These are phyloP conservation scores for Galago senegalensis DNA, from an alignment of 2,797 vertebrate genomes.

Conservation along the genomic window DNA sequence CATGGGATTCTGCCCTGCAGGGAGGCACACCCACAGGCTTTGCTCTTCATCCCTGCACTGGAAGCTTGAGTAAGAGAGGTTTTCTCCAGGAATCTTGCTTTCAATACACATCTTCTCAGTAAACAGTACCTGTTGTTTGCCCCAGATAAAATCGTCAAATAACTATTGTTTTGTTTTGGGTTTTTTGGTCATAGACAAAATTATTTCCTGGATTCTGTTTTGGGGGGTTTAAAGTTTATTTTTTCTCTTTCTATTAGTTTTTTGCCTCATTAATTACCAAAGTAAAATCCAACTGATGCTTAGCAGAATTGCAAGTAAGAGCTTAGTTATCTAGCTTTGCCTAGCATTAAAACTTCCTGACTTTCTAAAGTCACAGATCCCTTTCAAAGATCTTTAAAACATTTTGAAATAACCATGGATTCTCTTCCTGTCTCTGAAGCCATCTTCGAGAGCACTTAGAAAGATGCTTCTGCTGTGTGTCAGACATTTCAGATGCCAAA, in stretches of 20 bases:
- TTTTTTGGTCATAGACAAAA: not conserved
- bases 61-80: not conserved
- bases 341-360: not conserved
- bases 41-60: not conserved
- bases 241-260: not conserved
- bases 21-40: not conserved
- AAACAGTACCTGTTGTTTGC: not conserved
- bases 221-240: not conserved
- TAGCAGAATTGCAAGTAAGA: not conserved
- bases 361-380: not conserved
- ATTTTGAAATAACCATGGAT: not conserved
- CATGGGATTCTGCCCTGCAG: not conserved
- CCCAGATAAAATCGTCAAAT: not conserved
- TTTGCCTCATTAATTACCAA: not conserved
- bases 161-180: not conserved
- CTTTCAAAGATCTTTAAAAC: slow-evolving; percentile 27
- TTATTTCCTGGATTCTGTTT: not conserved
- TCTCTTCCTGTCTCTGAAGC: not conserved
- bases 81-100: not conserved
- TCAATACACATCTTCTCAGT: not conserved
- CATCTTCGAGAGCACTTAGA: not conserved
- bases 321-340: not conserved
- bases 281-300: not conserved
- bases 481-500: not conserved
- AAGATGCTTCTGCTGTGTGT: not conserved